Evolutionary conservation across 2,888 invertebrate species (phyloP).

Genomic region (Stictocephala bisonia): DNA sequence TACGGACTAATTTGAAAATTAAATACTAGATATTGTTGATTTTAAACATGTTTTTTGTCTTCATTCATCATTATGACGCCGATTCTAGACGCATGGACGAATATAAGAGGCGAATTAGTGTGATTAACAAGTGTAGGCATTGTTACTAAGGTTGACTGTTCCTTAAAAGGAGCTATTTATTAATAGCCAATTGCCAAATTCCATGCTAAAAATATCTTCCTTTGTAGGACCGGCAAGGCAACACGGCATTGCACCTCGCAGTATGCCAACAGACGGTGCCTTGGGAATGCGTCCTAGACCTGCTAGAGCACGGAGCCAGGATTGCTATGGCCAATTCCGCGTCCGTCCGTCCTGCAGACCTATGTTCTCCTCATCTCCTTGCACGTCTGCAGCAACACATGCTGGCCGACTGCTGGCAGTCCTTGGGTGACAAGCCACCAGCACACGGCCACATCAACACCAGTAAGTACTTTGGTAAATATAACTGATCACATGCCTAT

Average conservation of each 20-base stretch:
- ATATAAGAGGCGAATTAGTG: too few species aligned
- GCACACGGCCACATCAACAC: too few species aligned
- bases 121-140: too few species aligned
- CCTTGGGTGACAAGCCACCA: conserved; percentile 53
- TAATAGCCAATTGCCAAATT: neutral
- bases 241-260: conserved; percentile 70
- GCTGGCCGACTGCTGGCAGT: conserved; percentile 64
- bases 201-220: neutral
- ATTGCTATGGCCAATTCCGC: conserved; percentile 66
- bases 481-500: too few species aligned
- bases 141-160: too few species aligned
- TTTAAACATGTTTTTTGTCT: too few species aligned
- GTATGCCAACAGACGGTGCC: conserved; percentile 68
- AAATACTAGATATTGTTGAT: too few species aligned
- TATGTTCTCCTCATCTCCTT: conserved; percentile 66
- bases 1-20: too few species aligned
- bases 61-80: too few species aligned
- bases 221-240: conserved; percentile 67
- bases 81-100: too few species aligned
- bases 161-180: too few species aligned
- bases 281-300: conserved; percentile 67
- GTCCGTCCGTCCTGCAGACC: conserved; percentile 67
- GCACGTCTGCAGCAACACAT: conserved; percentile 67
- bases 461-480: too few species aligned
- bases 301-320: conserved; percentile 67